phyloP scores from a whole-genome alignment of 2,113 vertebrate species.

The Rhabdomys dilectus region DNA sequence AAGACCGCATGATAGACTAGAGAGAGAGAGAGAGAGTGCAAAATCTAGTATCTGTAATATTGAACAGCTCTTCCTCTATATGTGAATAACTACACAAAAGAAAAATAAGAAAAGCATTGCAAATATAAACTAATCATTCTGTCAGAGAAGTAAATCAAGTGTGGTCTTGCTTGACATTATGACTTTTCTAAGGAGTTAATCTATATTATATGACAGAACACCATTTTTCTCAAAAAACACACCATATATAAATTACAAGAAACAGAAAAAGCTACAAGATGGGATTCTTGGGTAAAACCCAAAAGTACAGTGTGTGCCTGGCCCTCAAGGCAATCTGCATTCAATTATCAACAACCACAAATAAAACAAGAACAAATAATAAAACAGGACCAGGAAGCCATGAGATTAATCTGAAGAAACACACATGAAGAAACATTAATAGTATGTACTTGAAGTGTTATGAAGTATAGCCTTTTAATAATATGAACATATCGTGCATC shows the following conservation, averaged over 20 bases:
- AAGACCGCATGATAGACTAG: background rate
- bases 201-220: background rate
- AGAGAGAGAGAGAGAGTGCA: background rate
- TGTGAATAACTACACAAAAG: background rate
- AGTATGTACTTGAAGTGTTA: background rate
- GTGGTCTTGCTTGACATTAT: background rate
- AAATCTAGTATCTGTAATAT: background rate
- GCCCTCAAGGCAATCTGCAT: background rate
- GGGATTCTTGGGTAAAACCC: background rate
- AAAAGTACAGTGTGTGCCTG: background rate
- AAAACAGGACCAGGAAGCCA: background rate
- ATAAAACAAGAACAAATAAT: background rate
- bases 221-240: background rate
- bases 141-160: background rate
- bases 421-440: background rate
- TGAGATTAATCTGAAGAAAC: background rate
- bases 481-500: constrained; percentile 1
- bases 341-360: background rate
- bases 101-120: constrained; percentile 43
- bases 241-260: background rate
- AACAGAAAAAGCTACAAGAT: background rate
- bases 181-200: constrained; percentile 7
- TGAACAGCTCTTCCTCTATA: background rate
- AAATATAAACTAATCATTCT: background rate
- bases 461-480: background rate